Evolutionary conservation across 1,140 invertebrate species (phyloP).

Genomic region (Drosophila erecta): DNA sequence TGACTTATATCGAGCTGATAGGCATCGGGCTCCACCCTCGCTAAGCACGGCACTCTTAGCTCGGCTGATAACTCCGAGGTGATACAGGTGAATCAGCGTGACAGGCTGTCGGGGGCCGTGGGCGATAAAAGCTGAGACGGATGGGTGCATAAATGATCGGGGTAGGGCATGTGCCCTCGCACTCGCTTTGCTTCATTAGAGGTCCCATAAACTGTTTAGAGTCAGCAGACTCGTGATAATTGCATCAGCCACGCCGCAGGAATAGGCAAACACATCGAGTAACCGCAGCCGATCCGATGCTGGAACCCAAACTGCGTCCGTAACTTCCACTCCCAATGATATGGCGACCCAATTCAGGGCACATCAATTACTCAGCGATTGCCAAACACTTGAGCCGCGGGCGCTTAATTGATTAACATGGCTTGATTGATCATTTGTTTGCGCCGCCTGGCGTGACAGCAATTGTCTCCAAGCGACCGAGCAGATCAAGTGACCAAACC

Average conservation of each 20-base stretch:
- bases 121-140: constrained; percentile 23
- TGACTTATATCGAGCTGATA: constrained; percentile 39
- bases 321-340: background rate
- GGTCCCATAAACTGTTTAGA: constrained; percentile 36
- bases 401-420: constrained; percentile 67
- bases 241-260: constrained; percentile 33
- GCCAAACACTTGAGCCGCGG: constrained; percentile 75
- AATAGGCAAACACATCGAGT: constrained; percentile 6
- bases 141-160: constrained; percentile 5
- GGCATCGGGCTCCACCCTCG: constrained; percentile 31
- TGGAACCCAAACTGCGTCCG: constrained; percentile 1
- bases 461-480: constrained; percentile 65
- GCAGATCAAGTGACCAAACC: constrained; percentile 44
- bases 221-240: constrained; percentile 38
- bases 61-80: constrained; percentile 36
- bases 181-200: constrained; percentile 36
- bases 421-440: constrained; percentile 82
- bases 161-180: background rate
- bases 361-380: constrained; percentile 79
- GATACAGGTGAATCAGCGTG: constrained; percentile 42
- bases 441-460: constrained; percentile 59
- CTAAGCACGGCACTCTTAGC: constrained; percentile 30
- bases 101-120: constrained; percentile 24
- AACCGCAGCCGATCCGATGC: constrained; percentile 7
- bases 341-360: constrained; percentile 61